Conservation (phyloP, 2,797 vertebrate genomes). For the Onychomys torridus region DNA sequence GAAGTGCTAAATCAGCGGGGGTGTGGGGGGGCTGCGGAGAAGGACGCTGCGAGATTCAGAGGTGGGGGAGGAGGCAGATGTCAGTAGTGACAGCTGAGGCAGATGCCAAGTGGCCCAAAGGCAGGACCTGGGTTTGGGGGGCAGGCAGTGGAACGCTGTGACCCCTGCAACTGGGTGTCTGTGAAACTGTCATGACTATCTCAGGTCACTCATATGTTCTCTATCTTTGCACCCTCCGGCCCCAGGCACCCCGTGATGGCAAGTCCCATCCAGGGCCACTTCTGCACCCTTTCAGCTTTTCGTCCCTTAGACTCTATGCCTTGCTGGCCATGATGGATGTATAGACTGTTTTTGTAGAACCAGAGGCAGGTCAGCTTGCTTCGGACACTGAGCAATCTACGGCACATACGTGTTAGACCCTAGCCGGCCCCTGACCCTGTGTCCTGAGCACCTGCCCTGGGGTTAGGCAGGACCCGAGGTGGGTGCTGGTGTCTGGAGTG, state of each 20-base stretch:
- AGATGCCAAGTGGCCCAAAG: background rate
- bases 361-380: background rate
- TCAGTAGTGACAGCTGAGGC: too few species aligned
- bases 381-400: background rate
- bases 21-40: too few species aligned
- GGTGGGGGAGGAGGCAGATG: background rate
- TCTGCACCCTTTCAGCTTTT: rapidly evolving
- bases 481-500: background rate
- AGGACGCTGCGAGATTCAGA: background rate
- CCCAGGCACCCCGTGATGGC: background rate
- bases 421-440: background rate
- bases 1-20: background rate
- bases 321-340: background rate
- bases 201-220: rapidly evolving
- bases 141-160: too few species aligned
- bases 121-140: background rate
- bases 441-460: background rate
- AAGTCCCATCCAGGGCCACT: background rate
- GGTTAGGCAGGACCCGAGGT: too few species aligned
- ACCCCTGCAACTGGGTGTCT: background rate
- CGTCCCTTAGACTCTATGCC: background rate
- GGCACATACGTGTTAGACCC: background rate
- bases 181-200: too few species aligned
- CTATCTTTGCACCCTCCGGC: rapidly evolving
- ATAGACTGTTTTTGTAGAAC: background rate